A percentile compares a stretch with the other conserved stretches of the same genome.
These are phyloP conservation scores for Actenoides lindsayi DNA, from an alignment of 2,113 vertebrate genomes.

Conservation along the genomic window DNA sequence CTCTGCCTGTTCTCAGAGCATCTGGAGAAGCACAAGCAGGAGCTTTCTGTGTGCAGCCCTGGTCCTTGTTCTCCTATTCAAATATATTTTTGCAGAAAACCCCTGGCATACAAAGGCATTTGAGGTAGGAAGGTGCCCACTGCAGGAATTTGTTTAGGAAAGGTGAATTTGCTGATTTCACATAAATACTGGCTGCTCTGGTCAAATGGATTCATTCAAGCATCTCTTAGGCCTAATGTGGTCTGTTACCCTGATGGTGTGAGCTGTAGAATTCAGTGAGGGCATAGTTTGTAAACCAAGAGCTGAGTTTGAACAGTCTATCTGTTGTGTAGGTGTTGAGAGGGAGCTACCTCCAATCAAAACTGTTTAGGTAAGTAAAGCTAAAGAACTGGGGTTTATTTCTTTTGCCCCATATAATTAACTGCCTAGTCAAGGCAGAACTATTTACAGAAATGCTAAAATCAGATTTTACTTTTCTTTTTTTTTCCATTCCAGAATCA, in stretches of 20 bases:
- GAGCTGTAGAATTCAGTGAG: background rate
- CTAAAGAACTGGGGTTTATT: background rate
- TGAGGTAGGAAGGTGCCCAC: background rate
- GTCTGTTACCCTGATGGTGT: background rate
- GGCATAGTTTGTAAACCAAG: background rate
- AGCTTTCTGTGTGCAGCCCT: background rate
- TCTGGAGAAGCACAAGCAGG: background rate
- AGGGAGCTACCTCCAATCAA: background rate
- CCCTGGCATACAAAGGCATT: background rate
- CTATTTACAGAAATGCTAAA: background rate
- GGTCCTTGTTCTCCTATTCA: background rate
- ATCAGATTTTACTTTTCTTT: background rate
- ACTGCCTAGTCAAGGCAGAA: background rate
- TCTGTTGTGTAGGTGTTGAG: background rate
- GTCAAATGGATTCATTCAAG: background rate
- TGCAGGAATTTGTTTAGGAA: background rate
- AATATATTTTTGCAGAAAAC: background rate
- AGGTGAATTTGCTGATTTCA: background rate
- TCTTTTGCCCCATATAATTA: background rate
- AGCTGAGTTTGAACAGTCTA: background rate
- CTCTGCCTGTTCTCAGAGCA: background rate
- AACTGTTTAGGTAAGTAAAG: background rate
- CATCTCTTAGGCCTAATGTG: background rate
- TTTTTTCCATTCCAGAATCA: background rate
- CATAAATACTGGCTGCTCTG: background rate